Evolutionary conservation across 2,113 vertebrate genomes (phyloP).

Genomic region (Ciconia boyciana): DNA sequence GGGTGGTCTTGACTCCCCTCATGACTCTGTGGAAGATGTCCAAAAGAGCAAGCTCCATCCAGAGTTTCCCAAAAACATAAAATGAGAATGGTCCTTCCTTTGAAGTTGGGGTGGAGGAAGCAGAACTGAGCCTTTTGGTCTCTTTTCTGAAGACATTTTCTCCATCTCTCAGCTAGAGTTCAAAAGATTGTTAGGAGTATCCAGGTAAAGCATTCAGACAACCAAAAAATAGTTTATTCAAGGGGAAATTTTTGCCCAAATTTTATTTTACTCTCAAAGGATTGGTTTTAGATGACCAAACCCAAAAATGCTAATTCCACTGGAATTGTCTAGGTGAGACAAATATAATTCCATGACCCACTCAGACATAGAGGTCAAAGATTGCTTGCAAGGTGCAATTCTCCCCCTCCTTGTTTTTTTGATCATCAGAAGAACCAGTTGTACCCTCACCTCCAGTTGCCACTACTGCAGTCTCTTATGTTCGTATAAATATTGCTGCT

Average conservation of each 20-base stretch:
- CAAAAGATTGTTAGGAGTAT: background rate
- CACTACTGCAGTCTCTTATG: background rate
- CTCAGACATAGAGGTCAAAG: background rate
- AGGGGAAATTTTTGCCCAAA: background rate
- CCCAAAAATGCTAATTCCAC: background rate
- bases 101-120: background rate
- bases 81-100: background rate
- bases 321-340: background rate
- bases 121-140: background rate
- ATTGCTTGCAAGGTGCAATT: background rate
- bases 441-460: background rate
- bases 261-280: background rate
- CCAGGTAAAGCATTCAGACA: background rate
- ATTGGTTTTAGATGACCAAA: background rate
- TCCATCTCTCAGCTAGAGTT: background rate
- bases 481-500: background rate
- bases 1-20: background rate
- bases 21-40: background rate
- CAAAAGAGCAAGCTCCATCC: background rate
- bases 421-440: background rate
- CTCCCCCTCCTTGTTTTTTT: background rate
- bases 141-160: background rate
- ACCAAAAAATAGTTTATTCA: background rate
- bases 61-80: background rate
- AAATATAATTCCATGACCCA: background rate